These are phyloP conservation scores for Andrena minutula DNA, from an alignment of 2,888 invertebrate genomes.

Conservation along the genomic window DNA sequence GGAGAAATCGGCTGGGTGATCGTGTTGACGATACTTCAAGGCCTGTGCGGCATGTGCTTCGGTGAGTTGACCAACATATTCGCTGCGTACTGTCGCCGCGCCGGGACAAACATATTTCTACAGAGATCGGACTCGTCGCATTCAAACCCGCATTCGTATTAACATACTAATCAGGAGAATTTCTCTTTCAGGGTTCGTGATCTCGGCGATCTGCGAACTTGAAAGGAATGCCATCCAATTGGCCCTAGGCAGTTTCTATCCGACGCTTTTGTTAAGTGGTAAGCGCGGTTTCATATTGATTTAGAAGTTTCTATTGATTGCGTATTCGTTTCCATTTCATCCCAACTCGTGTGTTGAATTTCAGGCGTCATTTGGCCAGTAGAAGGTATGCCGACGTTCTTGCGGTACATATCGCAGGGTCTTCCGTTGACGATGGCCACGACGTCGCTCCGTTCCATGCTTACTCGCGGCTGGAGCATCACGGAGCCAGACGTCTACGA, in stretches of 20 bases:
- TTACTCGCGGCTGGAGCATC: conserved; percentile 95
- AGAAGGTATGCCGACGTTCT: conserved; percentile 95
- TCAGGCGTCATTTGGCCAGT: conserved; percentile 98
- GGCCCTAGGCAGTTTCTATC: conserved; percentile 97
- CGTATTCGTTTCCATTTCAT: too few relatives aligned
- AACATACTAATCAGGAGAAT: neutral
- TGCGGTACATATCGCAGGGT: conserved; percentile 93
- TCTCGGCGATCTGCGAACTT: conserved; percentile 95
- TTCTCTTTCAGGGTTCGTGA: conserved; percentile 89
- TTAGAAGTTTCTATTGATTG: too few relatives aligned
- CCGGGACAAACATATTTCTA: neutral
- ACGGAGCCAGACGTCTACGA: conserved; percentile 93
- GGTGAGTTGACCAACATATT: conserved; percentile 88
- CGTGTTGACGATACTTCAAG: conserved; percentile 94
- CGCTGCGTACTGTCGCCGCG: neutral
- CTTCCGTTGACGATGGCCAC: conserved; percentile 97
- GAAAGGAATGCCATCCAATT: conserved; percentile 97
- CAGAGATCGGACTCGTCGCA: neutral
- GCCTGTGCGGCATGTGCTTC: conserved; percentile 98
- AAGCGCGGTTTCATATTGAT: conserved; percentile 47
- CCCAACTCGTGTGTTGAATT: conserved; percentile 28
- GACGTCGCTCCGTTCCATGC: conserved; percentile 94
- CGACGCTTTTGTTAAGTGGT: conserved; percentile 94
- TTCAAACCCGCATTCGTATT: neutral
- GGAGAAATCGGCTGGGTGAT: conserved; percentile 95